Evolutionary conservation across 2,888 invertebrate genomes (phyloP), one percentile per base, ranked within the genome.

Genomic region (Oeneis ivallda): DNA sequence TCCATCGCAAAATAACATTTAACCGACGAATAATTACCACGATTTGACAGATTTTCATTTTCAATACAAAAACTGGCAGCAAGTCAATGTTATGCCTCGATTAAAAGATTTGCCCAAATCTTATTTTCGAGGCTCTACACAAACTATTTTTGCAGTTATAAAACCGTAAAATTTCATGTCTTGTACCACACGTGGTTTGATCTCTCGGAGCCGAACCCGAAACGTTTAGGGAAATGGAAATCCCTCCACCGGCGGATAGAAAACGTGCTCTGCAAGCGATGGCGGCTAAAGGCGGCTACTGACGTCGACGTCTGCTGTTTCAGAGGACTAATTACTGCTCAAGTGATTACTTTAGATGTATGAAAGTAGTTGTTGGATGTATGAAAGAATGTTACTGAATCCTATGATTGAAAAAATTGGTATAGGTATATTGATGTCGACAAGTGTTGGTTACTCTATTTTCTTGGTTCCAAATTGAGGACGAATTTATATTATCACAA

Each of bases 231-330:
- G 62, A 68, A 72, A 72, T 71, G 69, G 66, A 65, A 65, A 64
- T 65, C 68, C 53, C 62, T 70, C 67, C 66, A 58, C 60, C 67
- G 17, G 66, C 64, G 74, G 76, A 79, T 78, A 72, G 77, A 71
- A 74, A 76, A 76, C 79, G 78, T 79, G 80, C 71, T 47, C 49
- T 60, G 37, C 60, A 17, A 37, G 17, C n/a, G 47, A 59, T 5
- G 15, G 37, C 11, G 8, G n/a, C 74, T n/a, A n/a, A n/a, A n/a
- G n/a, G n/a, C n/a, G n/a, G n/a, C n/a, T n/a, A n/a, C n/a, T 70
- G 75, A 66, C 71, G 68, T 65, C 73, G 76, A 75, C 71, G 73
- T 56, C 60, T 32, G 59, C 41, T 57, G 41, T 50, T 43, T 13
- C 49, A 53, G 56, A 45, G 50, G 41, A 15, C 43, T 57, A 52